A percentile compares a stretch with the other conserved stretches of the same genome.
Evolutionary conservation across 2,797 vertebrate genomes (phyloP).

Genomic region (Argya squamiceps): DNA sequence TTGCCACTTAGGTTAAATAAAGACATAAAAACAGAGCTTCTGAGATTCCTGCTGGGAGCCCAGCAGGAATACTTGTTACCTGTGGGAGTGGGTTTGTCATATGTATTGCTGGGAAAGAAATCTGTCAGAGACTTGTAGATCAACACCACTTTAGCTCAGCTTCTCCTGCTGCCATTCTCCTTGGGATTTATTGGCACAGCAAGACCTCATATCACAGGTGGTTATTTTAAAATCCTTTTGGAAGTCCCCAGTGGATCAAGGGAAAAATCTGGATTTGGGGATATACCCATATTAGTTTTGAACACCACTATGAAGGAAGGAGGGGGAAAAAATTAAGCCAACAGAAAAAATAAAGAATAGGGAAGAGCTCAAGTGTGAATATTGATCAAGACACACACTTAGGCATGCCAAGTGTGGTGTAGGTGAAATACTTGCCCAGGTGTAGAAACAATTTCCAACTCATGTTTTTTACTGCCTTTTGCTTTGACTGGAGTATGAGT

Average conservation of each 20-base stretch:
- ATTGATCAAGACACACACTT: neutral
- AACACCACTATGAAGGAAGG: neutral
- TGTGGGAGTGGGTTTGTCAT: neutral
- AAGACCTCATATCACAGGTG: neutral
- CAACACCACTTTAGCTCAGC: neutral
- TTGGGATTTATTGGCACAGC: neutral
- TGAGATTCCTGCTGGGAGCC: neutral
- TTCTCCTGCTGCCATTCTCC: neutral
- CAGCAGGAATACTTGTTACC: neutral
- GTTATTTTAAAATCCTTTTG: neutral
- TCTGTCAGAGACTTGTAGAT: neutral
- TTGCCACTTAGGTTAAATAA: neutral
- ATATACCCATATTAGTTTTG: fast-evolving
- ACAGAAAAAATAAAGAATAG: neutral
- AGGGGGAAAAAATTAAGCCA: neutral
- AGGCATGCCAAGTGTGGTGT: neutral
- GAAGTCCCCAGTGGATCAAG: fast-evolving
- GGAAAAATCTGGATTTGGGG: neutral
- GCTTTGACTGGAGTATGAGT: neutral
- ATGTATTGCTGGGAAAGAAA: neutral
- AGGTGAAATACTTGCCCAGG: neutral
- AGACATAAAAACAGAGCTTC: neutral
- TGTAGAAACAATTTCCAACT: neutral
- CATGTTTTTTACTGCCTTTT: neutral
- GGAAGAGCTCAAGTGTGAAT: neutral